Evolutionary conservation across 2,888 invertebrate species (phyloP), one percentile per base, ranked within the genome.

Genomic region (Andrena minutula): DNA sequence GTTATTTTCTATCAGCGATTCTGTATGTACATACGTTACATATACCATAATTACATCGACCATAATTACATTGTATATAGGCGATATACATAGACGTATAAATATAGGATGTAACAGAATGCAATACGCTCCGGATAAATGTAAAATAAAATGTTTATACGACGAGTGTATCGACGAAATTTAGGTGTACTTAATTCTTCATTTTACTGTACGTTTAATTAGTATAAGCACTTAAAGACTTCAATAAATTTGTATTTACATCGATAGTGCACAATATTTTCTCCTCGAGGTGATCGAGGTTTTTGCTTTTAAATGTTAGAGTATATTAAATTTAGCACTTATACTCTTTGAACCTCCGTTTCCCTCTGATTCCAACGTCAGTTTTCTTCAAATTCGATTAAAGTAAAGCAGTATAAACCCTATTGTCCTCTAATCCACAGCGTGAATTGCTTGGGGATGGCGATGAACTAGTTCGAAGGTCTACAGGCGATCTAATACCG

Each of bases 201-300:
- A 69, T 69, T 68, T 82, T 75, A 68, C 72, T 79, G 69, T 83
- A 84, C 73, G 68, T 61, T 79, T 86, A 69, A 80, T 82, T 32
- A 79, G 65, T 35, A 87, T 83, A 82, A 86, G 79, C 80, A 85
- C 79, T 82, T 79, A n/a, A 81, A 85, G 76, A 90, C 88, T 89
- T 88, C 87, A 91, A 91, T 91, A 91, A 91, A 91, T 91, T 91
- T 91, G 76, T 91, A 91, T 89, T 80, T 83, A 88, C 90, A 82
- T 68, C 66, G 58, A 81, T 16, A 41, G 41, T 41, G 41, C 12
- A 5, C 7, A 35, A 6, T 1, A 10, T 16, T 23, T 32, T 2
- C 6, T 30, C 4, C 8, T 41, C 16, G 41, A 41, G 41, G 16
- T 41, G 16, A 41, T 41, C 41, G 16, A 41, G 41, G 41, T 41